phyloP scores from a whole-genome alignment of 2,113 vertebrate genomes.

The Forbesichthys agassizii region DNA sequence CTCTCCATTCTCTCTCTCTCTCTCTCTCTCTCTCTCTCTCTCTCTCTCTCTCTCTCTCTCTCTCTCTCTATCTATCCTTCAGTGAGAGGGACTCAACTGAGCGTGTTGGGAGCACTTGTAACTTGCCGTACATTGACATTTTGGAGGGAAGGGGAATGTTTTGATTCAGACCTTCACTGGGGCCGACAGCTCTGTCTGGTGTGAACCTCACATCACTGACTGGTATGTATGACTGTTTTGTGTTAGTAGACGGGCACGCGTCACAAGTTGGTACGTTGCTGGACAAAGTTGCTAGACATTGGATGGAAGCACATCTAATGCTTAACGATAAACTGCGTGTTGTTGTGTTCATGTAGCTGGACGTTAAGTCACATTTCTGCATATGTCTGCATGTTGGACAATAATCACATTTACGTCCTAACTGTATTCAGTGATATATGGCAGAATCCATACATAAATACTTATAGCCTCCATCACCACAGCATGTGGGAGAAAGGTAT shows the following conservation, averaged over 20 bases:
- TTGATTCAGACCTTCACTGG: neutral
- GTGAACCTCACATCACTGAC: neutral
- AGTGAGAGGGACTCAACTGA: conserved; percentile 45
- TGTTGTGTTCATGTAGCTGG: neutral
- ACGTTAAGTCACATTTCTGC: no score
- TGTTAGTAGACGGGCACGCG: no score
- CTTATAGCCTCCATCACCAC: no score
- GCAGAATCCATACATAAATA: no score
- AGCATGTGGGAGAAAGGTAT: no score
- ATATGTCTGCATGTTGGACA: no score
- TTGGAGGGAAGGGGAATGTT: conserved; percentile 38
- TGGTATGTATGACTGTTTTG: no score
- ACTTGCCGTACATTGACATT: conserved; percentile 13
- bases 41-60: neutral
- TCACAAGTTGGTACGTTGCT: no score
- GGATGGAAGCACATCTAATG: no score
- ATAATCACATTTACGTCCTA: no score
- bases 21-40: neutral
- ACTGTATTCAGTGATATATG: no score
- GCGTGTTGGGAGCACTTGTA: conserved; percentile 40
- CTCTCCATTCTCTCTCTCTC: conserved; percentile 57
- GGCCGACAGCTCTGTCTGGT: neutral
- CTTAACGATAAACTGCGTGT: neutral
- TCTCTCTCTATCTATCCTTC: conserved; percentile 22
- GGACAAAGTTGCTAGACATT: no score